phyloP scores from a whole-genome alignment of 2,888 invertebrate genomes.

The Rhogogaster chlorosoma region DNA sequence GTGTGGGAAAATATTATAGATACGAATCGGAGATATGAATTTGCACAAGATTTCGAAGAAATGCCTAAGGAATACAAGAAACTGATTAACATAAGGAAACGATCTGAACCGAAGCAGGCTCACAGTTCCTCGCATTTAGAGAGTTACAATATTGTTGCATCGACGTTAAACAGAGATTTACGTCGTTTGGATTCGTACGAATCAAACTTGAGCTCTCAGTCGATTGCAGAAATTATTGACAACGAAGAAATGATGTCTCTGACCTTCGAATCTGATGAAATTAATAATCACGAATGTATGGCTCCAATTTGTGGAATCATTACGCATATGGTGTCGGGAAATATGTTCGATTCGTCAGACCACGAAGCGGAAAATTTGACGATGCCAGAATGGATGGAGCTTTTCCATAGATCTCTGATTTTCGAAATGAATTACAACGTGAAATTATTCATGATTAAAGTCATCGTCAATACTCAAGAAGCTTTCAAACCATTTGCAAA shows the following conservation, averaged over 20 bases:
- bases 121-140: constrained; percentile 77
- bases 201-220: constrained; percentile 57
- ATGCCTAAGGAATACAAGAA: constrained; percentile 77
- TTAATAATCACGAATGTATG: constrained; percentile 88
- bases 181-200: constrained; percentile 81
- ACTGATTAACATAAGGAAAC: constrained; percentile 77
- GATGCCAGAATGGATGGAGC: constrained; percentile 77
- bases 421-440: constrained; percentile 78
- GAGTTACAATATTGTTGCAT: constrained; percentile 82
- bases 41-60: constrained; percentile 80
- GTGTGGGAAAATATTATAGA: constrained; percentile 83
- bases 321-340: constrained; percentile 79
- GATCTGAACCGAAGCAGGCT: constrained; percentile 55
- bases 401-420: constrained; percentile 75
- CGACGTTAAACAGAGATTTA: constrained; percentile 84
- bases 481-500: constrained; percentile 78
- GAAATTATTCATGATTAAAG: constrained; percentile 82
- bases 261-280: constrained; percentile 81
- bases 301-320: constrained; percentile 81
- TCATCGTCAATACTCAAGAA: constrained; percentile 81
- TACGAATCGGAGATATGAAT: constrained; percentile 77
- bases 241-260: constrained; percentile 71
- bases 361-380: constrained; percentile 42
- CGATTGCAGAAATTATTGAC: constrained; percentile 44
- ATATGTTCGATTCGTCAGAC: constrained; percentile 69